Evolutionary conservation across 2,888 invertebrate species (phyloP).

Genomic region (Epinotia nisella): DNA sequence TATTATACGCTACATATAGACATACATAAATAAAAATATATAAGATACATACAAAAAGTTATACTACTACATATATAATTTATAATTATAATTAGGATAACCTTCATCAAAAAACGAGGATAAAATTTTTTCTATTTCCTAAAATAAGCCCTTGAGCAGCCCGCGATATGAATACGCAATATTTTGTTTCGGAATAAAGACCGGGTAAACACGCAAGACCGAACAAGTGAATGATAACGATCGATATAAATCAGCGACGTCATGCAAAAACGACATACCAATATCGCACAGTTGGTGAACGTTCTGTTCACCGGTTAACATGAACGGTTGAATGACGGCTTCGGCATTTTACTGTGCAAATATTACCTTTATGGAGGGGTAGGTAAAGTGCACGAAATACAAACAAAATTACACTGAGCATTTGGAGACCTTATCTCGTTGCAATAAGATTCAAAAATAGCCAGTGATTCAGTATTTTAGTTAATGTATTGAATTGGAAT

Average conservation of each 20-base stretch:
- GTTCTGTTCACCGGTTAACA: too few relatives aligned
- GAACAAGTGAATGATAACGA: conserved; percentile 58
- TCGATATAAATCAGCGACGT: conserved; percentile 60
- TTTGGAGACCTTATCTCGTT: background rate
- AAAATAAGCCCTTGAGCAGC: conserved; percentile 30
- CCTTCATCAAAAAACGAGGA: conserved; percentile 18
- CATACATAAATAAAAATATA: too few relatives aligned
- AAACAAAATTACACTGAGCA: background rate
- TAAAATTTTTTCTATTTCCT: conserved; percentile 26
- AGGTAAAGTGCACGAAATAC: background rate
- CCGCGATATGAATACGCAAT: conserved; percentile 50
- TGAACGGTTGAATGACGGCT: background rate
- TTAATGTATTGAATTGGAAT: background rate
- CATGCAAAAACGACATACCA: conserved; percentile 52
- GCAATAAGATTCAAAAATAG: background rate
- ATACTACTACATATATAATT: too few relatives aligned
- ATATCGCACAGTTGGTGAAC: conserved; percentile 2
- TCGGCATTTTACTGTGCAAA: background rate
- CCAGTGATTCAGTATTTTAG: background rate
- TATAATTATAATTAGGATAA: conserved; percentile 6
- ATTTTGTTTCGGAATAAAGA: conserved; percentile 34
- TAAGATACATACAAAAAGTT: too few relatives aligned
- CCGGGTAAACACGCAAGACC: conserved; percentile 40
- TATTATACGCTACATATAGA: too few relatives aligned
- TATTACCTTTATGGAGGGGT: background rate